Evolutionary conservation across 2,113 vertebrate species (phyloP).

Genomic region (Hyperopisus bebe): DNA sequence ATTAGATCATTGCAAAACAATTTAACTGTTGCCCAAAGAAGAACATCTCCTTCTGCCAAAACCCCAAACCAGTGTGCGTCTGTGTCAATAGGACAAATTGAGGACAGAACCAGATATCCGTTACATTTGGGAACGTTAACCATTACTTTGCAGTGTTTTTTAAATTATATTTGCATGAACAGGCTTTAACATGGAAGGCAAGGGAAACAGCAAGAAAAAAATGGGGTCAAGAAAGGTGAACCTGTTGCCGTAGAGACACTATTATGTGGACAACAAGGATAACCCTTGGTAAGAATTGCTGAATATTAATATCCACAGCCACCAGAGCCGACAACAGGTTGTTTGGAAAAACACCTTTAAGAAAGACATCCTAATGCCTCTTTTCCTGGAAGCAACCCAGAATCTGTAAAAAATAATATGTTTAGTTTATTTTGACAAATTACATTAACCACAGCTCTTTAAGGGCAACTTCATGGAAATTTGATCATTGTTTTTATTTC

Average conservation of each 20-base stretch:
- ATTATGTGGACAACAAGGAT: conserved; percentile 14
- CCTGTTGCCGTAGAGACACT: background rate
- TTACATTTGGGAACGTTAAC: background rate
- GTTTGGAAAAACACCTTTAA: conserved; percentile 6
- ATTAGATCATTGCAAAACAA: conserved; percentile 13
- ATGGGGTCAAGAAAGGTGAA: background rate
- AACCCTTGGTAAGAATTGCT: conserved; percentile 5
- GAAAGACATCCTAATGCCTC: background rate
- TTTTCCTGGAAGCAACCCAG: background rate
- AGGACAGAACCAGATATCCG: background rate
- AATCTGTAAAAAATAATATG: background rate
- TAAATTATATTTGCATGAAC: background rate
- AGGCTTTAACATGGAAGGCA: background rate
- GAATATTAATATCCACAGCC: background rate
- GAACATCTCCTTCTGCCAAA: conserved; percentile 10
- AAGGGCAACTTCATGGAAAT: background rate
- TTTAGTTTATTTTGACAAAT: background rate
- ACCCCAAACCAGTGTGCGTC: background rate
- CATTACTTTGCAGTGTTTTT: background rate
- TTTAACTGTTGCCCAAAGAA: background rate
- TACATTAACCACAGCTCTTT: background rate
- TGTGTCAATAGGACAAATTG: background rate
- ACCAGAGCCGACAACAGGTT: background rate
- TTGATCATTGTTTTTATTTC: background rate
- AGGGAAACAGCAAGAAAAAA: background rate